A percentile compares a stretch with the other conserved stretches of the same genome.
Evolutionary conservation across 1,140 invertebrate species (phyloP).

Genomic region (Himalopsyche phryganea): DNA sequence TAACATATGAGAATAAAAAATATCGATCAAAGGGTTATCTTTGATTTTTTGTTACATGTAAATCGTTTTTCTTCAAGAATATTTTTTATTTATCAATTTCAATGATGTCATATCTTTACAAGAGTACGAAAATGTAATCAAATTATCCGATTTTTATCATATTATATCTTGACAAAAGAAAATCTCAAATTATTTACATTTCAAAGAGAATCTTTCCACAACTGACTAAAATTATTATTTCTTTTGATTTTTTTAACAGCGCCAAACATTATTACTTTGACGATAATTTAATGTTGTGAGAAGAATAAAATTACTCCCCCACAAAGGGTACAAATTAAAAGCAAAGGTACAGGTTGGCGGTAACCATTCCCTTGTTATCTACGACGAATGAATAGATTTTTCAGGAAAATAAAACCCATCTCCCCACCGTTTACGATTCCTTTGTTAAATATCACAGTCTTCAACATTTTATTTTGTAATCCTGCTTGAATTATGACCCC

Average conservation of each 20-base stretch:
- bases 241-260: conserved; percentile 19
- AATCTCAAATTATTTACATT: no score
- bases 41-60: no score
- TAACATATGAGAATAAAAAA: no score
- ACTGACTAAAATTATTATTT: conserved; percentile 9
- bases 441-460: conserved; percentile 35
- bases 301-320: conserved; percentile 6
- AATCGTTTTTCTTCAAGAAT: no score
- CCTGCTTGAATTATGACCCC: conserved; percentile 32
- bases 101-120: no score
- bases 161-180: no score
- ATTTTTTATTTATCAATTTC: no score
- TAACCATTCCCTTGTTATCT: conserved; percentile 32
- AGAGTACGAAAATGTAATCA: no score
- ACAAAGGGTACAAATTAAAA: conserved; percentile 32
- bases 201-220: conserved; percentile 1
- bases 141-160: no score
- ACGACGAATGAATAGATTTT: conserved; percentile 30
- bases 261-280: conserved; percentile 32
- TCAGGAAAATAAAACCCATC: conserved; percentile 31
- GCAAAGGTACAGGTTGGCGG: conserved; percentile 22
- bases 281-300: conserved; percentile 35
- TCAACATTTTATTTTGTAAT: conserved; percentile 35
- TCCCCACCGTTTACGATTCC: conserved; percentile 31
- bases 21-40: no score